Percentiles rank a stretch among this genome's conserved stretches.
These are phyloP conservation scores for Orycteropus afer DNA, from an alignment of 2,113 vertebrate genomes.

Conservation along the genomic window DNA sequence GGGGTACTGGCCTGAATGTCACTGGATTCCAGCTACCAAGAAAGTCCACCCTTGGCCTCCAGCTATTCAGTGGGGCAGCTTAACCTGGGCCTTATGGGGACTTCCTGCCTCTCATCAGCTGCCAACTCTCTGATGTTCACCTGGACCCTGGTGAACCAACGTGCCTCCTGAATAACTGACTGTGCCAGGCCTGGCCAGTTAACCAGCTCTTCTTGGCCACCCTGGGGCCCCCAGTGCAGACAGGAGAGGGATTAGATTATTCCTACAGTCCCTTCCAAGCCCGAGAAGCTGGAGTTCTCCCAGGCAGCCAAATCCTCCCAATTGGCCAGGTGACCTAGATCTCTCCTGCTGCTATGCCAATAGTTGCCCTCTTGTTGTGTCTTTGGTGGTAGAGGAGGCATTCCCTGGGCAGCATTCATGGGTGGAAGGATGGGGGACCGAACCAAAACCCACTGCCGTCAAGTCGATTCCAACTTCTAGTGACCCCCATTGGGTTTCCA, in stretches of 20 bases:
- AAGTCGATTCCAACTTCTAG: no score
- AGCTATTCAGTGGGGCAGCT: conserved; percentile 5
- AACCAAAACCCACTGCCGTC: no score
- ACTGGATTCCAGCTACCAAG: conserved; percentile 41
- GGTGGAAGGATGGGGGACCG: no score
- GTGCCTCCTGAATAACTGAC: background rate
- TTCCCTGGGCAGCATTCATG: background rate
- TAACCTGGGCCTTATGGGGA: background rate
- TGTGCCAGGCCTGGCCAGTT: background rate
- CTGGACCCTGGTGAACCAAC: background rate
- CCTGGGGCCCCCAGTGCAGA: background rate
- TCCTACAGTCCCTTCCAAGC: background rate
- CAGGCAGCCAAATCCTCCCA: background rate
- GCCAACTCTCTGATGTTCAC: conserved; percentile 15
- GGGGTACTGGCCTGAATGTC: background rate
- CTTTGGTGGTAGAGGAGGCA: conserved; percentile 22
- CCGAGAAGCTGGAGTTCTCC: background rate
- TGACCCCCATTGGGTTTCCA: no score
- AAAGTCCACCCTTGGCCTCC: conserved; percentile 47
- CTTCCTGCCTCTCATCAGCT: conserved; percentile 49
- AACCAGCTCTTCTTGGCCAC: background rate
- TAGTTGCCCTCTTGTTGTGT: conserved; percentile 15
- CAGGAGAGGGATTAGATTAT: background rate
- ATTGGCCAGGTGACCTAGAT: conserved; percentile 60
- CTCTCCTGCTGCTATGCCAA: conserved; percentile 11